Conservation (phyloP, 2,888 invertebrate species). For the Dryobotodes eremita region DNA sequence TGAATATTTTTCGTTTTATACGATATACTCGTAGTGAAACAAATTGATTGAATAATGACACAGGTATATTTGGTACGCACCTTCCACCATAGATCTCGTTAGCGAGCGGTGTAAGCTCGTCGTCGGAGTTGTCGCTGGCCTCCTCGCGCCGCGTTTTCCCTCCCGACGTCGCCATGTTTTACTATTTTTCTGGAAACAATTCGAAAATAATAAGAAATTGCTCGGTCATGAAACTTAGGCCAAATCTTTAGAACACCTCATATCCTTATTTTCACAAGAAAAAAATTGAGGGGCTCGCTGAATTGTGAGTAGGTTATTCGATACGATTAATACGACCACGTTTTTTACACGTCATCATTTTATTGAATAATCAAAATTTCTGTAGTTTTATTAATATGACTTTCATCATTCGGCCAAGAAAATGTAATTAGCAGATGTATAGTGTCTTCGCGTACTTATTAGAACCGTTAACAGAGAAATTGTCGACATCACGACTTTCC, state of each 20-base stretch:
- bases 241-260: neutral
- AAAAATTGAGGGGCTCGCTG: neutral
- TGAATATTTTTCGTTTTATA: neutral
- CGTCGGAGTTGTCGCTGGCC: constrained; percentile 95
- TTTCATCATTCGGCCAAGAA: constrained; percentile 25
- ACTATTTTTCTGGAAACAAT: constrained; percentile 73
- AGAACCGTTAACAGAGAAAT: constrained; percentile 62
- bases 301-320: neutral
- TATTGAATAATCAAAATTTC: constrained; percentile 3
- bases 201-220: constrained; percentile 16
- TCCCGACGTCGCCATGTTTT: constrained; percentile 92
- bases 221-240: neutral
- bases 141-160: constrained; percentile 92
- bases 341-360: neutral
- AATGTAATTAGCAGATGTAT: constrained; percentile 34
- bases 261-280: neutral
- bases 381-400: neutral
- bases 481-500: constrained; percentile 68
- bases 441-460: constrained; percentile 36
- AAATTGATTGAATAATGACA: neutral
- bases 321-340: neutral
- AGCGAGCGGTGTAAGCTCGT: constrained; percentile 96
- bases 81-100: constrained; percentile 97
- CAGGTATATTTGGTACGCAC: constrained; percentile 88
- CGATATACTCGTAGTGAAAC: neutral